Evolutionary conservation across 2,113 vertebrate species (phyloP).

Genomic region (Pyrgilauda ruficollis): DNA sequence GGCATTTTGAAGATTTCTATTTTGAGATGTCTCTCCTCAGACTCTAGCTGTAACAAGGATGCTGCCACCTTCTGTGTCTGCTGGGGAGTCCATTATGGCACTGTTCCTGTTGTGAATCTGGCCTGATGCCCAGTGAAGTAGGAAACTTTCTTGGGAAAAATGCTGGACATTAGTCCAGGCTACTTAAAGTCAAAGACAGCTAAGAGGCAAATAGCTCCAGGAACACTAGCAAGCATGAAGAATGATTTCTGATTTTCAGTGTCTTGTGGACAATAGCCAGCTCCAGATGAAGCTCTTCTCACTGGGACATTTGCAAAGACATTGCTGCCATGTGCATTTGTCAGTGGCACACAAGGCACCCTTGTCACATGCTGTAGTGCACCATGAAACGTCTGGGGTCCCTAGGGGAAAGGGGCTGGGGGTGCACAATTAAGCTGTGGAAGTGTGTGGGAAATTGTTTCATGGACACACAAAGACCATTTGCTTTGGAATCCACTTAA

Average conservation of each 20-base stretch:
- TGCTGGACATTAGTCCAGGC: neutral
- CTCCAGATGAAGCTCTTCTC: neutral
- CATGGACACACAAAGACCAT: neutral
- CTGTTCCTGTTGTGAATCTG: neutral
- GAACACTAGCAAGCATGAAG: neutral
- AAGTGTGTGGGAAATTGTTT: neutral
- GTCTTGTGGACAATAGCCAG: neutral
- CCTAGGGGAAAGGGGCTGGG: neutral
- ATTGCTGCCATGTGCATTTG: neutral
- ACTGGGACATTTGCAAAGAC: neutral
- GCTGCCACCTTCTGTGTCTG: neutral
- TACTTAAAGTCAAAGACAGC: neutral
- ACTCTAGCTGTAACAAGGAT: neutral
- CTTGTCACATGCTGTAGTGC: neutral
- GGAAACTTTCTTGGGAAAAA: neutral
- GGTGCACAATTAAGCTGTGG: neutral
- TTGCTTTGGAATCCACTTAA: neutral
- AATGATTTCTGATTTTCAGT: neutral
- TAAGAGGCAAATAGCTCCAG: neutral
- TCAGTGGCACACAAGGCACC: neutral
- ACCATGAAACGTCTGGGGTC: neutral
- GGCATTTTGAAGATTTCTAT: neutral
- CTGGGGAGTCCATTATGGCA: neutral
- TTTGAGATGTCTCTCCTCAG: neutral
- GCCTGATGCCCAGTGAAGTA: neutral